Base-by-base conservation (phyloP, 2,113 vertebrate genomes). In the Eptesicus fuscus region DNA sequence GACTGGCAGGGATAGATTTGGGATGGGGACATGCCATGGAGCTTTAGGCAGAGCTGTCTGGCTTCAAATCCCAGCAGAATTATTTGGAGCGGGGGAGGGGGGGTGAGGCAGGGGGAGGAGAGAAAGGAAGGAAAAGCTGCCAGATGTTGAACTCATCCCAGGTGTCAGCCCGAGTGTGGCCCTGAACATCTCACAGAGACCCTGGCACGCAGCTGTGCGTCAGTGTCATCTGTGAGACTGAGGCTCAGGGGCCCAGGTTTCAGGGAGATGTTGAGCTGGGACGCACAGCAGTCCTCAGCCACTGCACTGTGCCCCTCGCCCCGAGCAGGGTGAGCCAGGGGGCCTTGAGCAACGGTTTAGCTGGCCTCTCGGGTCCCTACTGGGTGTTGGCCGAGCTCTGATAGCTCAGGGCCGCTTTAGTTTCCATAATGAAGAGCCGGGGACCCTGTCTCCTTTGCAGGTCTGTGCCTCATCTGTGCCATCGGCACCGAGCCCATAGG, bases 401-500 rank as follows among this genome's bases (percentile, higher is more conserved):
- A 0, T 2, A 23, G 71, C 11, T 10, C 23, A 1, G 17, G 40
- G 37, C 7, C 2, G 8, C 40, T 30, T 56, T 20, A 17, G 63
- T 37, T 16, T 67, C 8, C 0, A 1, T 18, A 1, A 32, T 9
- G 11, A 22, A 20, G n/a, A 16, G 49, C 47, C 5, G 1, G 22
- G 30, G 80, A 65, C 20, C 23, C 40, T 3, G 71, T 95, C 49
- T 92, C n/a, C 69, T 49, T 25, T 35, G 71, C 98, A 99, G 99
- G 99, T 28, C 98, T 99, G 95, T 99, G 99, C 95, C 96, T 99
- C 96, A 98, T 99, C 84, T 99, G 98, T 73, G 98, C 99, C 74
- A 98, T 99, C 47, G 98, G 98, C 93, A 97, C 97, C 0, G 92
- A 98, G 96, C 97, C 98, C 1, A 91, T 99, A 0, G 98, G 98